Percentiles rank a stretch among this genome's conserved stretches.
Conservation (phyloP, 2,113 vertebrate species). For the Oryctolagus cuniculus region DNA sequence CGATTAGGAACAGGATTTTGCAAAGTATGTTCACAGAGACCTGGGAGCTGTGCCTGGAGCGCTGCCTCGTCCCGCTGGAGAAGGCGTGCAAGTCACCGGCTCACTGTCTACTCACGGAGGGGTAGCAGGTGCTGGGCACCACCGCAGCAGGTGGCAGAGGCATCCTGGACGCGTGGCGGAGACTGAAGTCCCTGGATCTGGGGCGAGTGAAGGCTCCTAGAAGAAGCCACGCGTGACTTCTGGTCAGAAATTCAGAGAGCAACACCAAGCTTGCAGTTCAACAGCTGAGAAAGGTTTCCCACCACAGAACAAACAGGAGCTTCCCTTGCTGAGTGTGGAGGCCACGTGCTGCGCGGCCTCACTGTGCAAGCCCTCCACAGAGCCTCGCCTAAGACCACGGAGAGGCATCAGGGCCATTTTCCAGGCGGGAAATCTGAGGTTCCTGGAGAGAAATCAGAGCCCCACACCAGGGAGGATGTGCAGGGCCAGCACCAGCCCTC, state of each 20-base stretch:
- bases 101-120: background rate
- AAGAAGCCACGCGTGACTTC: background rate
- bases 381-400: rapidly evolving
- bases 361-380: rapidly evolving
- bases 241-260: background rate
- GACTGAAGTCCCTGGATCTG: too few relatives aligned
- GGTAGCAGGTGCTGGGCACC: rapidly evolving
- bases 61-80: background rate
- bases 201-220: background rate
- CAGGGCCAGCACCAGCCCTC: too few relatives aligned
- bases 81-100: background rate
- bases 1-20: background rate
- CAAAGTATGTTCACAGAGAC: background rate
- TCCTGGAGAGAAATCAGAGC: background rate
- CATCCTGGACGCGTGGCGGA: background rate
- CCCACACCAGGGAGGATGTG: too few relatives aligned
- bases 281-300: background rate
- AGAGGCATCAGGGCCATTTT: background rate
- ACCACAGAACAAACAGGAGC: too few relatives aligned
- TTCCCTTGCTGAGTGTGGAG: background rate
- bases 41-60: background rate
- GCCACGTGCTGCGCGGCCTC: background rate
- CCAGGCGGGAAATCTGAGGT: background rate
- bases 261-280: too few relatives aligned
- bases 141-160: background rate